A percentile compares a stretch with the other conserved stretches of the same genome.
Conservation (phyloP, 2,113 vertebrate genomes). For the Notarius lentiginosus region DNA sequence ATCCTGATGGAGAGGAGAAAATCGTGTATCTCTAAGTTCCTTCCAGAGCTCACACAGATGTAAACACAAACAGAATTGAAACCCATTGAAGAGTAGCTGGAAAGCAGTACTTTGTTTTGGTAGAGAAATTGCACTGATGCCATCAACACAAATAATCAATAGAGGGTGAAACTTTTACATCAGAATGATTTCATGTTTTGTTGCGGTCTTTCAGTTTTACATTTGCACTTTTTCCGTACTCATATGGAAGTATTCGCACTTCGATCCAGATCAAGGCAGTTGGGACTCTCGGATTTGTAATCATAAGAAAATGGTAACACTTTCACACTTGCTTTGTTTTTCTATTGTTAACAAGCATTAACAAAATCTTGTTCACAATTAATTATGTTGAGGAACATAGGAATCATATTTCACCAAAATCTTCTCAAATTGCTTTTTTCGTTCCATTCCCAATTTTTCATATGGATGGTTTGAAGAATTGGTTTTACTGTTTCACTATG, state of each 20-base stretch:
- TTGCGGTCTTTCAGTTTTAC: not conserved
- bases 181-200: no score
- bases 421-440: not conserved
- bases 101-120: not conserved
- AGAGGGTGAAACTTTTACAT: not conserved
- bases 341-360: not conserved
- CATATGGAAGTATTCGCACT: not conserved
- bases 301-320: not conserved
- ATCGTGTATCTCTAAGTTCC: slow-evolving; percentile 88
- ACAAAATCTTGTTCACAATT: not conserved
- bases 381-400: not conserved
- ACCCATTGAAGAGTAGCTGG: slow-evolving; percentile 8
- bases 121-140: slow-evolving; percentile 17
- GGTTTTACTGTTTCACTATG: not conserved
- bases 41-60: not conserved
- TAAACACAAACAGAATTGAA: not conserved
- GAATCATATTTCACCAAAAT: not conserved
- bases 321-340: not conserved
- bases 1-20: slow-evolving; percentile 79
- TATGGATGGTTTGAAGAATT: not conserved
- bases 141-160: not conserved
- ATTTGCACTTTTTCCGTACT: slow-evolving; percentile 13
- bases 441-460: not conserved
- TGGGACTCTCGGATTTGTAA: not conserved
- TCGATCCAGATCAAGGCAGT: not conserved